Conservation (phyloP, 2,888 invertebrate species). For the Neuroscelio doddi region DNA sequence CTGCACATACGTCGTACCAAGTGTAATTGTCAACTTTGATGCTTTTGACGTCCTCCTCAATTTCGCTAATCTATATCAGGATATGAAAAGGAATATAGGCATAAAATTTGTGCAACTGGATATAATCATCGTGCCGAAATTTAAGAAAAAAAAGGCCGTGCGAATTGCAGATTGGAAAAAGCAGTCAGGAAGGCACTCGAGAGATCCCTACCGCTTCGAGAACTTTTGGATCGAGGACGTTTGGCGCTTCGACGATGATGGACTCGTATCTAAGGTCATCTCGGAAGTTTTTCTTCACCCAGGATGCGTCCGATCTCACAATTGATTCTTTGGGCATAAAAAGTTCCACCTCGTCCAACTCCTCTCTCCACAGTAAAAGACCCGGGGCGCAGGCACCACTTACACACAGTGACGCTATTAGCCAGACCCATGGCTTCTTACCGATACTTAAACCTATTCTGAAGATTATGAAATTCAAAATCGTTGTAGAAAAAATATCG, state of each 20-base stretch:
- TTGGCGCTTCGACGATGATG: constrained; percentile 68
- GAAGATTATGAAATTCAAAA: constrained; percentile 25
- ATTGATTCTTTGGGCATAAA: constrained; percentile 52
- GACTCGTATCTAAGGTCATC: constrained; percentile 69
- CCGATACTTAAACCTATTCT: constrained; percentile 64
- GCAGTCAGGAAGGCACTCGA: constrained; percentile 18
- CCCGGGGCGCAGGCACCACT: constrained; percentile 63
- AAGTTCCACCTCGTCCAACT: constrained; percentile 65
- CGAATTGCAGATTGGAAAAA: constrained; percentile 13
- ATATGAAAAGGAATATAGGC: constrained; percentile 19
- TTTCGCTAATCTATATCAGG: constrained; percentile 59
- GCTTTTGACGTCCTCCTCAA: constrained; percentile 58
- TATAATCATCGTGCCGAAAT: no score
- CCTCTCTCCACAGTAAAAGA: constrained; percentile 65
- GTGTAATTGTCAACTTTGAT: constrained; percentile 60
- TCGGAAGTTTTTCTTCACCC: constrained; percentile 67
- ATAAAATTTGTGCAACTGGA: constrained; percentile 5
- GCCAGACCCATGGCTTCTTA: constrained; percentile 62
- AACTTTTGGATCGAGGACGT: constrained; percentile 66
- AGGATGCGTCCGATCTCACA: constrained; percentile 58
- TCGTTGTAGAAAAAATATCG: constrained; percentile 1
- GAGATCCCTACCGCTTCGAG: constrained; percentile 60
- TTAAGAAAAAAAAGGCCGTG: constrained; percentile 21
- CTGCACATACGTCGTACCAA: constrained; percentile 69
- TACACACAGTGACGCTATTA: constrained; percentile 56